Evolutionary conservation across 2,797 vertebrate genomes (phyloP).

Genomic region (Myiotriccus ornatus): DNA sequence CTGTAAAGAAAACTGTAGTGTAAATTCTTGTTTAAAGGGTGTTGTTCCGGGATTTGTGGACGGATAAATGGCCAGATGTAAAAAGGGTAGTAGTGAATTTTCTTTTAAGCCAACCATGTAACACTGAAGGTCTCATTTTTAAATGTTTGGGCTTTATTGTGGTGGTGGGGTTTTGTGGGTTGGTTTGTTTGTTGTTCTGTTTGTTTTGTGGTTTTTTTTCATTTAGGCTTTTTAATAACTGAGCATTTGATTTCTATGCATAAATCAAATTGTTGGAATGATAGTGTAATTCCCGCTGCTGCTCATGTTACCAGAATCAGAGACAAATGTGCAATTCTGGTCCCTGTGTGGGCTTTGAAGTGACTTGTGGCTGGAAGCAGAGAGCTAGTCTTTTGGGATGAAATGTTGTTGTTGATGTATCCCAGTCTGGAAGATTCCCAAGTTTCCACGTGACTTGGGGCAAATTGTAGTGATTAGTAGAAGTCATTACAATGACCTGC

Average conservation of each 20-base stretch:
- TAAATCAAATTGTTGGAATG: not conserved
- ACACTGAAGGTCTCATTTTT: not conserved
- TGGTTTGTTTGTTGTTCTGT: not conserved
- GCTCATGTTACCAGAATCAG: not conserved
- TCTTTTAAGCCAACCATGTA: not conserved
- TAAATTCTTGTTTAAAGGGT: not conserved
- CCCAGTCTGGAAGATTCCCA: not conserved
- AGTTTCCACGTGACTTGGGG: not conserved
- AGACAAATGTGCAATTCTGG: not conserved
- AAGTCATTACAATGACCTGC: conserved; percentile 60
- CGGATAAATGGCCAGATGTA: not conserved
- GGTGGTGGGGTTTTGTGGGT: not conserved
- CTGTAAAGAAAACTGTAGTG: not conserved
- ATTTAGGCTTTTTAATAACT: not conserved
- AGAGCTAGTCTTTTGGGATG: not conserved
- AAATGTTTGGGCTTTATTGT: not conserved
- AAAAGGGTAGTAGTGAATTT: not conserved
- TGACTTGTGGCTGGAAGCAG: not conserved
- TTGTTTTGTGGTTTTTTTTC: accelerated
- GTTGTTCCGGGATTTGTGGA: not conserved
- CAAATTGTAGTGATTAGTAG: conserved; percentile 57
- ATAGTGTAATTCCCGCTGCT: not conserved
- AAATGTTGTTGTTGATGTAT: not conserved
- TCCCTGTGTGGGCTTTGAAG: not conserved
- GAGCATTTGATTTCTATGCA: not conserved